Evolutionary conservation across 2,888 invertebrate species (phyloP).

Genomic region (Polylopha cassiicola): DNA sequence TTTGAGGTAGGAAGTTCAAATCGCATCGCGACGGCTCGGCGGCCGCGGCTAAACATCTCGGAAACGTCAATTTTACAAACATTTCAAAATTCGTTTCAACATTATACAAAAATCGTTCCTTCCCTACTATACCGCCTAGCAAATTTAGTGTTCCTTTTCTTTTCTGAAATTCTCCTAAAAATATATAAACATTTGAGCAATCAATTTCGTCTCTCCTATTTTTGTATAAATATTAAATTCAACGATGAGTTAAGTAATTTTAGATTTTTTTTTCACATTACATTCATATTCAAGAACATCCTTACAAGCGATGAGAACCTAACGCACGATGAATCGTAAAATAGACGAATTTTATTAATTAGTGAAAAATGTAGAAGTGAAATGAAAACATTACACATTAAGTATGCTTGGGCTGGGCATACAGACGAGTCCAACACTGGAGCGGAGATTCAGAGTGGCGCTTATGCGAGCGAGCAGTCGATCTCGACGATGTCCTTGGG

Average conservation of each 20-base stretch:
- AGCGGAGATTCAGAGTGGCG: conserved; percentile 35
- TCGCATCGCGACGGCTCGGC: conserved; percentile 20
- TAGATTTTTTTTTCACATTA: conserved; percentile 12
- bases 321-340: conserved; percentile 69
- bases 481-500: conserved; percentile 99
- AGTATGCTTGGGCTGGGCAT: too few species aligned
- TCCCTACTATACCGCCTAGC: conserved; percentile 66
- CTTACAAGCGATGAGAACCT: conserved; percentile 67
- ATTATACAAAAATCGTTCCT: conserved; percentile 70
- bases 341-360: conserved; percentile 56
- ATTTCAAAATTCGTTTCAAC: conserved; percentile 72
- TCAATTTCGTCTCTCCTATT: conserved; percentile 73
- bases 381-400: conserved; percentile 47
- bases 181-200: conserved; percentile 78
- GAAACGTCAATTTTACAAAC: conserved; percentile 58
- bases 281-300: conserved; percentile 39
- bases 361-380: conserved; percentile 59
- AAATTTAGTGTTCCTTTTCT: conserved; percentile 69
- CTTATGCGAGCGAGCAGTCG: conserved; percentile 92
- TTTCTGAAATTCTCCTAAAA: conserved; percentile 71
- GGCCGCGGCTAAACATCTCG: conserved; percentile 37
- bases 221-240: conserved; percentile 74
- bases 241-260: conserved; percentile 59
- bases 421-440: conserved; percentile 29
- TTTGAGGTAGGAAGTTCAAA: conserved; percentile 74